Base-by-base conservation (phyloP, 2,113 vertebrate species). In the Pipa parva region DNA sequence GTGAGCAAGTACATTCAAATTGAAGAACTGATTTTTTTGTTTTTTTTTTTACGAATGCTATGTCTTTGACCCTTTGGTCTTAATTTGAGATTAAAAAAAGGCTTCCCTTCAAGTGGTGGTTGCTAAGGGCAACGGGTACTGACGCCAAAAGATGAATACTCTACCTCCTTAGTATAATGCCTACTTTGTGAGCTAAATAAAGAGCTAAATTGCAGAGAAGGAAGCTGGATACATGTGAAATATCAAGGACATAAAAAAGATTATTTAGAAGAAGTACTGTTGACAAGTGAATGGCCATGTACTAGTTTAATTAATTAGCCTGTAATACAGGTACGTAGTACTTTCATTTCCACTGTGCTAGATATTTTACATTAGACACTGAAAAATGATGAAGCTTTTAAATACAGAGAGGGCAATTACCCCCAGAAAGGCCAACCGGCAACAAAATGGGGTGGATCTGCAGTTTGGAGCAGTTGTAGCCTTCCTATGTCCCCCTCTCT, bases 161-260 rank as follows among this genome's bases (percentile, higher is more conserved):
- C 74, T 83, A 83, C 79, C 84, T 86, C 56, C 75, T 85, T 85
- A 82, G 77, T 77, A 86, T 88, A 87, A 87, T 87, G 82, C 72
- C 77, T 84, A 79, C 80, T 86, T 84, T 87, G 83, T 75, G 80
- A 82, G 81, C 84, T 87, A 86, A 87, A 89, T 84, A 87, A 88
- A 84, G 84, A 83, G 64, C 77, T 82, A 83, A 83, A 86, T 83
- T 88, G 78, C 71, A 85, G 75, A 81, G 78, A 83, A 83, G 70
- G 70, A 76, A 79, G 72, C 71, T 57, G 58, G 61, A 73, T 80
- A 80, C 82, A 85, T 78, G 77, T 74, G 78, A 87, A 85, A 76
- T 84, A 79, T 76, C 70, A 69, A 67, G 71, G 60, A 66, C 78
- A 60, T 2, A 78, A 77, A 75, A 78, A n/a, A 58, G 26, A 3